Conservation (phyloP, 2,797 vertebrate genomes). For the Periophthalmus magnuspinnatus region DNA sequence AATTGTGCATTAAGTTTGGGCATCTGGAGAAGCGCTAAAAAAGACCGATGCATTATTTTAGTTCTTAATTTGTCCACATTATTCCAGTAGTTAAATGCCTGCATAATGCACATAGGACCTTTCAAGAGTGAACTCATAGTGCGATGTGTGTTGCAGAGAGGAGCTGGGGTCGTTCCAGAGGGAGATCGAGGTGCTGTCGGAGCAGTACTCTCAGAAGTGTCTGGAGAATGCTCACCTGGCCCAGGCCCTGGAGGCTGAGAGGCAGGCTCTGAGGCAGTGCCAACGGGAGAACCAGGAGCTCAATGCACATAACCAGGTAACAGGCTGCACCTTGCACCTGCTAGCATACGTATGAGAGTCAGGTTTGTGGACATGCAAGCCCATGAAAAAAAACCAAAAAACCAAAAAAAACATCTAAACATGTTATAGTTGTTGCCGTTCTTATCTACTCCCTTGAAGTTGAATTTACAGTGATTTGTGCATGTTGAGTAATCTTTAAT, state of each 20-base stretch:
- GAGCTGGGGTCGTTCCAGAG: conserved; percentile 82
- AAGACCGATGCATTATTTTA: too few relatives aligned
- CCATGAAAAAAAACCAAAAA: too few relatives aligned
- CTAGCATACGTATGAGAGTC: too few relatives aligned
- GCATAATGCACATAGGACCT: background rate
- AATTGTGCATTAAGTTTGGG: too few relatives aligned
- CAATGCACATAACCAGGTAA: conserved; percentile 84
- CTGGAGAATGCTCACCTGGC: conserved; percentile 84
- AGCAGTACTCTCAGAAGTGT: conserved; percentile 87
- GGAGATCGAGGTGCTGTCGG: conserved; percentile 84
- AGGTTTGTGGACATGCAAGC: too few relatives aligned
- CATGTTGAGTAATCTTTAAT: too few relatives aligned
- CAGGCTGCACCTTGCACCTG: background rate
- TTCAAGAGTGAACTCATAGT: background rate
- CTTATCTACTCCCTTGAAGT: too few relatives aligned
- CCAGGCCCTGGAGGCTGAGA: conserved; percentile 84
- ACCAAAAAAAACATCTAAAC: too few relatives aligned
- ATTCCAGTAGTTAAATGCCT: background rate
- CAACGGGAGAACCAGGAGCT: conserved; percentile 86
- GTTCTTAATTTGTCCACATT: background rate
- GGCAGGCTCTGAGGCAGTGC: conserved; percentile 83
- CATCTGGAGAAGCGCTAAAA: too few relatives aligned
- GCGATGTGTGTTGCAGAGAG: conserved; percentile 66
- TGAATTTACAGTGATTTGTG: too few relatives aligned
- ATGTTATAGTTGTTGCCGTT: too few relatives aligned